Conservation (phyloP, 1,140 invertebrate genomes). For the Drosophila ficusphila region DNA sequence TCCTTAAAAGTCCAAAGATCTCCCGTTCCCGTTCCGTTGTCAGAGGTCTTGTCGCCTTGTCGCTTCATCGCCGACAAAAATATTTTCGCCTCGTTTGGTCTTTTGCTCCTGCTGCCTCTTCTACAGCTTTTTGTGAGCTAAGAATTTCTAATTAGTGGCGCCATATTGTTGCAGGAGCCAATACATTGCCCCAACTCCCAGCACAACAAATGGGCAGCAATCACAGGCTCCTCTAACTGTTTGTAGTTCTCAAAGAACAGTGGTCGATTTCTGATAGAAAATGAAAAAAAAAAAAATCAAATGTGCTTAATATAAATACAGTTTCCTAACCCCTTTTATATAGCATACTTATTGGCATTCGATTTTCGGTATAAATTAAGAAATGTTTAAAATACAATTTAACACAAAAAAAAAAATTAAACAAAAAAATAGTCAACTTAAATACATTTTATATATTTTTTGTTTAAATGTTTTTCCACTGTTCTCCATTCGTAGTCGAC, state of each 20-base stretch:
- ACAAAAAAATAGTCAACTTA: background rate
- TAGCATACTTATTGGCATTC: background rate
- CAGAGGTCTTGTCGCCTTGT: constrained; percentile 42
- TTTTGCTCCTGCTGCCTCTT: constrained; percentile 10
- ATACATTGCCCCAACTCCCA: constrained; percentile 20
- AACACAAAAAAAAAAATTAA: background rate
- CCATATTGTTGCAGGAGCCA: constrained; percentile 71
- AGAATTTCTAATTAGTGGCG: constrained; percentile 82
- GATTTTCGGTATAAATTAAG: too few species aligned
- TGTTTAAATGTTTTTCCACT: background rate
- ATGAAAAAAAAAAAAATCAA: too few species aligned
- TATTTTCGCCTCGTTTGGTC: constrained; percentile 52
- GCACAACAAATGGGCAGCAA: constrained; percentile 36
- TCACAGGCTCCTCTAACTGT: constrained; percentile 50
- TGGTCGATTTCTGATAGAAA: background rate
- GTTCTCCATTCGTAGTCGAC: constrained; percentile 5
- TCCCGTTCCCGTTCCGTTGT: constrained; percentile 33
- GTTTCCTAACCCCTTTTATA: too few species aligned
- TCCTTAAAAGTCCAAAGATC: constrained; percentile 72
- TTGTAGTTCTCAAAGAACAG: constrained; percentile 16
- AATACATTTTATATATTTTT: background rate
- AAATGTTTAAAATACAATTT: too few species aligned
- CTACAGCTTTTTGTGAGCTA: constrained; percentile 65
- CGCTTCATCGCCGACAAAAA: constrained; percentile 53
- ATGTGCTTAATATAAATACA: too few species aligned